These are phyloP conservation scores for Oncorhynchus tshawytscha DNA, from an alignment of 2,113 vertebrate genomes.

Conservation along the genomic window DNA sequence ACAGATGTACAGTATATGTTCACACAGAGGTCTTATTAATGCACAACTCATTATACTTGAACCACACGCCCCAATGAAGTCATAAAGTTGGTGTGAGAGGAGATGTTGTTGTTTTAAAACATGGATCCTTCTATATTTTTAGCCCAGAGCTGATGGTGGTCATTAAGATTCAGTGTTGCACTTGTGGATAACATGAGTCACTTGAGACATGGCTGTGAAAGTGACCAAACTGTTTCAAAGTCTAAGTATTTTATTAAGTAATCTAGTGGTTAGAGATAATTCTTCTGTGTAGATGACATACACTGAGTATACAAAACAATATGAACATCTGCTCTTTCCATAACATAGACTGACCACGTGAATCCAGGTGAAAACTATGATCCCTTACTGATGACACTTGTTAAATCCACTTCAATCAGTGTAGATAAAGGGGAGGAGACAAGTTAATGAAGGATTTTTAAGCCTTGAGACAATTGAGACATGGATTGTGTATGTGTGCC, in stretches of 20 bases:
- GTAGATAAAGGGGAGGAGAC: too few species aligned
- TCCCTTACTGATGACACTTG: too few species aligned
- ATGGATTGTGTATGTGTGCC: too few species aligned
- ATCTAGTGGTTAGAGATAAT: neutral
- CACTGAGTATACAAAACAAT: too few species aligned
- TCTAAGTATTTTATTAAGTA: neutral
- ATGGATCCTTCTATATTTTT: constrained; percentile 22
- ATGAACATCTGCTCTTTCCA: too few species aligned
- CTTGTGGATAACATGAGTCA: constrained; percentile 15
- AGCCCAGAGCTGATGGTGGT: constrained; percentile 16
- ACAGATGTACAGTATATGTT: too few species aligned
- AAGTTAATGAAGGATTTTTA: too few species aligned
- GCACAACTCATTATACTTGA: constrained; percentile 7
- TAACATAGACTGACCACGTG: too few species aligned
- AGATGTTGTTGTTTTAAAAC: constrained; percentile 27
- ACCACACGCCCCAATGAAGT: constrained; percentile 40
- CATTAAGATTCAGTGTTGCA: neutral
- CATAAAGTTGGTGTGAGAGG: constrained; percentile 10
- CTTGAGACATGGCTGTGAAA: neutral
- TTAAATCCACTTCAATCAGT: too few species aligned
- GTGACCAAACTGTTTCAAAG: neutral
- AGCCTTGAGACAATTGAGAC: too few species aligned
- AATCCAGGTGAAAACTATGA: too few species aligned
- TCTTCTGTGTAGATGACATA: neutral
- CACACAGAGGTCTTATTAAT: too few species aligned